Base-by-base conservation (phyloP, 2,113 vertebrate genomes). In the Lophius piscatorius region DNA sequence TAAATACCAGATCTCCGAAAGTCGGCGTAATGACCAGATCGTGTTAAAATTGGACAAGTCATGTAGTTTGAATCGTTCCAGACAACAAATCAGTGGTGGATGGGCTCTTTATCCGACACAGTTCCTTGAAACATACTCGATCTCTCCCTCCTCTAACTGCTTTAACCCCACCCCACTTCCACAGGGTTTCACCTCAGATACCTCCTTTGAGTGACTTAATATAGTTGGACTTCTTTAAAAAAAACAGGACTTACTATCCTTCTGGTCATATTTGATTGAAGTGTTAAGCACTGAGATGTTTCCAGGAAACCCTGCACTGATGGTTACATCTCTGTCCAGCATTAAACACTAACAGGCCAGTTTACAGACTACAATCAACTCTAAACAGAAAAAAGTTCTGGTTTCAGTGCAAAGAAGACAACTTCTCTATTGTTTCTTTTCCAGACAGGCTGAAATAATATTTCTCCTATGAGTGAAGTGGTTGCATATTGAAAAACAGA, bases 401-500 rank as follows among this genome's bases (percentile, higher is more conserved):
- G 93, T 93, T 94, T 98, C 96, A 98, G 97, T 98, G 96, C 96
- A 97, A 86, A 79, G 64, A 78, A 77, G 95, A 82, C 61, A 64
- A 92, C 91, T 84, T 54, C 63, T 80, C 62, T 71, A 74, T 76
- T n/a, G 31, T 93, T 93, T 84, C 63, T 76, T 93, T 93, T 92
- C 94, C 91, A 93, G 92, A 95, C 92, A 94, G 87, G 87, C 70
- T 42, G 63, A 76, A 70, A 55, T 70, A 74, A 83, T 65, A 76
- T 94, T 91, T 94, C 93, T 93, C 94, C 88, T 91, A 92, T 94
- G 93, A 95, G 57, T 92, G 87, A 96, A 97, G 95, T 98, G 95
- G 95, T 98, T 99, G 96, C 97, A 98, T 98, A 98, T 96, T 95
- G 62, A 77, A 95, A 96, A 97, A 97, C 94, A 94, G 94, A 94